Percentiles rank a stretch among this genome's conserved stretches.
These are phyloP conservation scores for Ctenicera cuprea DNA, from an alignment of 2,888 invertebrate species.

Conservation along the genomic window DNA sequence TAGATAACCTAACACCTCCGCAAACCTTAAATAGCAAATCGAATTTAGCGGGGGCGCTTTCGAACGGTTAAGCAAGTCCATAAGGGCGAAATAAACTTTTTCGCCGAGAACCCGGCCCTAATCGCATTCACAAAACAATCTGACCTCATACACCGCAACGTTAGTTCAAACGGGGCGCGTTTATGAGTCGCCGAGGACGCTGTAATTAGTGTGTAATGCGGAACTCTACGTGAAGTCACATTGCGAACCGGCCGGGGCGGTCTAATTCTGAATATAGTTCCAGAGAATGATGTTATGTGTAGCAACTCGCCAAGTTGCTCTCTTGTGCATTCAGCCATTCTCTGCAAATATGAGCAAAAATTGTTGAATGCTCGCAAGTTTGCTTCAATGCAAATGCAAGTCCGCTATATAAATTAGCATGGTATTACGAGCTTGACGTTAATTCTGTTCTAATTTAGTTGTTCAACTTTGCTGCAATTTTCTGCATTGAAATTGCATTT, in stretches of 20 bases:
- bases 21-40: slow-evolving; percentile 32
- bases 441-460: neutral
- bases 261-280: slow-evolving; percentile 33
- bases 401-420: slow-evolving; percentile 13
- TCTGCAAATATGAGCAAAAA: slow-evolving; percentile 26
- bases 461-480: neutral
- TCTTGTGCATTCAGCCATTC: slow-evolving; percentile 28
- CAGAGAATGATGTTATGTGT: slow-evolving; percentile 14
- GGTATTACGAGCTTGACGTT: neutral
- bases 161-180: slow-evolving; percentile 35
- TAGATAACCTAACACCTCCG: slow-evolving; percentile 34
- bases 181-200: slow-evolving; percentile 37
- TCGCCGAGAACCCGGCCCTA: slow-evolving; percentile 8
- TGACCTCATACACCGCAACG: slow-evolving; percentile 32
- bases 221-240: slow-evolving; percentile 37
- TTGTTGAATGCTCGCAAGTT: slow-evolving; percentile 18
- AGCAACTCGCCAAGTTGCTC: slow-evolving; percentile 14
- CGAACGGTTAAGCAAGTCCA: slow-evolving; percentile 24
- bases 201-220: slow-evolving; percentile 42
- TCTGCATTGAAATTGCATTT: neutral
- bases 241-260: slow-evolving; percentile 24
- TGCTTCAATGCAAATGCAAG: slow-evolving; percentile 25
- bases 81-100: slow-evolving; percentile 24
- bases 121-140: slow-evolving; percentile 37
- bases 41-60: slow-evolving; percentile 30